Evolutionary conservation across 2,113 vertebrate genomes (phyloP).

Genomic region (Calyptomena viridis): DNA sequence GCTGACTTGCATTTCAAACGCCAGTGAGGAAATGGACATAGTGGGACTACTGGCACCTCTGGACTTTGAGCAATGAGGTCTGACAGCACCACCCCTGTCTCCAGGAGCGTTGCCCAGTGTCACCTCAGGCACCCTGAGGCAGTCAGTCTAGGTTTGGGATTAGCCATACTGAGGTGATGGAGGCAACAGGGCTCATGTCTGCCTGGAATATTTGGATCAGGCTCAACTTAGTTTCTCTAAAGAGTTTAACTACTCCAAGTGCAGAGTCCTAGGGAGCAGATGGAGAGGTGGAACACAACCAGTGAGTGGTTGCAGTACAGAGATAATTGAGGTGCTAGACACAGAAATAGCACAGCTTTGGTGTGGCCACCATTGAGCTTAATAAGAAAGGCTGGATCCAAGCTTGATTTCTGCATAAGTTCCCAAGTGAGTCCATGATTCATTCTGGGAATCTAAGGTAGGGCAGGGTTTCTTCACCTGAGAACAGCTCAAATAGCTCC

Average conservation of each 20-base stretch:
- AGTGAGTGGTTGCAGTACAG: background rate
- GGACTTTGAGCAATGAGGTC: background rate
- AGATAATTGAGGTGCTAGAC: background rate
- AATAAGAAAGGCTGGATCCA: background rate
- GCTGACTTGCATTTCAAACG: background rate
- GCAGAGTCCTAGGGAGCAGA: background rate
- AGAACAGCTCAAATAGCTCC: background rate
- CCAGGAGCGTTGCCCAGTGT: background rate
- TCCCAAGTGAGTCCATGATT: background rate
- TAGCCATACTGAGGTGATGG: background rate
- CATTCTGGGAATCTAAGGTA: background rate
- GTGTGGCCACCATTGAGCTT: background rate
- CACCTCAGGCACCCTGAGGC: background rate
- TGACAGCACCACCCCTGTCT: background rate
- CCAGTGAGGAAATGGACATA: background rate
- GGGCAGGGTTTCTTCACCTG: background rate
- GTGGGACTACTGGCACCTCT: background rate
- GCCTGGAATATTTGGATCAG: background rate
- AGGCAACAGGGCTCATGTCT: background rate
- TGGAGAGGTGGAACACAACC: background rate
- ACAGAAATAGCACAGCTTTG: background rate
- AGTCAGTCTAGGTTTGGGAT: background rate
- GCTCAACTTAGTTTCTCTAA: background rate
- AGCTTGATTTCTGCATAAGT: background rate
- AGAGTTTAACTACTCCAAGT: background rate